phyloP scores from a whole-genome alignment of 2,797 vertebrate genomes.

The Sardinella longiceps region DNA sequence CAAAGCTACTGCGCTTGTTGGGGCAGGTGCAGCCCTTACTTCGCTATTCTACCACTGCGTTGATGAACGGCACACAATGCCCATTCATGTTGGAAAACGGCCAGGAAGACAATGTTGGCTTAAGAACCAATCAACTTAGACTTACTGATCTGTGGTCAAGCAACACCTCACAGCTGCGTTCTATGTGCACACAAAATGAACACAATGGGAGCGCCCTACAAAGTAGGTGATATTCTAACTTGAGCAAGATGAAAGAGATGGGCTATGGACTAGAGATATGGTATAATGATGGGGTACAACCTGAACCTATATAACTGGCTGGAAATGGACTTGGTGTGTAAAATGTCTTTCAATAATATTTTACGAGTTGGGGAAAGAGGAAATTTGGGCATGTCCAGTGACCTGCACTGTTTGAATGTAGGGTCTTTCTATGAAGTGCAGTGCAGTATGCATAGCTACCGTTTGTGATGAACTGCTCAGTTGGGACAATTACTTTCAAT shows the following conservation, averaged over 20 bases:
- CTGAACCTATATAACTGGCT: no score
- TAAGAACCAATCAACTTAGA: not conserved
- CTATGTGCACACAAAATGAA: not conserved
- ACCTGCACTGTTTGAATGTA: not conserved
- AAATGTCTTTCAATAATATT: not conserved
- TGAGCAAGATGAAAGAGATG: not conserved
- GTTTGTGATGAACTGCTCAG: not conserved
- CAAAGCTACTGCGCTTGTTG: not conserved
- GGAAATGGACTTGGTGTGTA: not conserved
- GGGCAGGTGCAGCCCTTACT: slow-evolving; percentile 3
- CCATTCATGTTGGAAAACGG: not conserved
- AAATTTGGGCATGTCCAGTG: not conserved
- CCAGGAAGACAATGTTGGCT: not conserved
- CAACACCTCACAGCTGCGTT: not conserved
- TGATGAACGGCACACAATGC: not conserved
- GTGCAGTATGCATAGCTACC: not conserved
- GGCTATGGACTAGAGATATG: not conserved
- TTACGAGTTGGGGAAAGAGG: not conserved
- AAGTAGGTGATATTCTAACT: not conserved
- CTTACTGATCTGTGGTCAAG: not conserved
- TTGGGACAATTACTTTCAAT: not conserved
- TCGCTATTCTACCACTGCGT: not conserved
- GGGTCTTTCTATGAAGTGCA: no score
- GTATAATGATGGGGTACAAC: not conserved
- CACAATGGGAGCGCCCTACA: not conserved